Percentiles rank a stretch among this genome's conserved stretches.
Conservation (phyloP, 2,113 vertebrate species). For the Podarcis muralis region DNA sequence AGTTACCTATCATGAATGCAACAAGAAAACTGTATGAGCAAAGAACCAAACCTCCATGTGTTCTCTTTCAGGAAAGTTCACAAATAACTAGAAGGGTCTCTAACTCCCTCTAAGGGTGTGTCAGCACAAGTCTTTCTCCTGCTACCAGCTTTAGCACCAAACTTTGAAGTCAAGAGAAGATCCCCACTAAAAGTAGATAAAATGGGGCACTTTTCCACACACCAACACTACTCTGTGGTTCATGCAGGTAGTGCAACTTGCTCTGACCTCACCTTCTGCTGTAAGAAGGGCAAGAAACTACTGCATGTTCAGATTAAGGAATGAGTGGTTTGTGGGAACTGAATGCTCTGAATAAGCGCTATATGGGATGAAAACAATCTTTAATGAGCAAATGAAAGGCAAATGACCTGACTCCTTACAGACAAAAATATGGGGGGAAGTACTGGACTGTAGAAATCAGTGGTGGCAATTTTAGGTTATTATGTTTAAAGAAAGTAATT, state of each 20-base stretch:
- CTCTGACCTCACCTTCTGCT: background rate
- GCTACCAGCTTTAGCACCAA: background rate
- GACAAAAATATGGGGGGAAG: background rate
- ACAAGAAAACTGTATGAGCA: constrained; percentile 66
- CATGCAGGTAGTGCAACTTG: too few species aligned
- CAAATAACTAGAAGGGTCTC: constrained; percentile 71
- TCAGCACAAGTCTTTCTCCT: constrained; percentile 9
- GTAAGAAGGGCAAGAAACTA: background rate
- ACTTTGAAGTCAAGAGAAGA: background rate
- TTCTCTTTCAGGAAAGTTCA: constrained; percentile 78
- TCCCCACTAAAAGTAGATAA: constrained; percentile 35
- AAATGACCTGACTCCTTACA: background rate
- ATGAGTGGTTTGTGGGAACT: background rate
- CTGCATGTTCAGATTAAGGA: constrained; percentile 2
- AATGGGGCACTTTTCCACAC: background rate
- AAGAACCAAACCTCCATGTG: constrained; percentile 62
- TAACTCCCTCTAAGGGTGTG: constrained; percentile 72
- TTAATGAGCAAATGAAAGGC: background rate
- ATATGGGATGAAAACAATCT: background rate
- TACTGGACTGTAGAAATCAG: background rate
- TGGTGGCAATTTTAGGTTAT: background rate
- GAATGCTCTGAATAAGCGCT: background rate
- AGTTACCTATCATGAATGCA: constrained; percentile 54
- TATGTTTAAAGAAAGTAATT: background rate
- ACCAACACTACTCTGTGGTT: background rate